Evolutionary conservation across 1,140 invertebrate genomes (phyloP).

Genomic region (Drosophila bifasciata): DNA sequence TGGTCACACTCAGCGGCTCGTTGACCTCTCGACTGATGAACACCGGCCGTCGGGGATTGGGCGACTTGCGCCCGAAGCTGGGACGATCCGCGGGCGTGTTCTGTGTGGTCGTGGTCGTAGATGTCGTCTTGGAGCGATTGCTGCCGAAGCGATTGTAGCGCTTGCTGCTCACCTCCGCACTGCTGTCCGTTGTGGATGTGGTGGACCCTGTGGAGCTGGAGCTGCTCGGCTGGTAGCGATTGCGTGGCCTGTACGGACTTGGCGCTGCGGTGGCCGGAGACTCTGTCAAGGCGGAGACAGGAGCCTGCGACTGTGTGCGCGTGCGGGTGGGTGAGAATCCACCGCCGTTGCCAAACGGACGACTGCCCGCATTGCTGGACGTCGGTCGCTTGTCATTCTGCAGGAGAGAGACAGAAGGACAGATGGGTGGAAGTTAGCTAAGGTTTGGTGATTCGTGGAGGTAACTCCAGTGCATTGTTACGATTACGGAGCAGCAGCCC

Average conservation of each 20-base stretch:
- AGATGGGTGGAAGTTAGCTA: conserved; percentile 7
- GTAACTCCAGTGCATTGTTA: conserved; percentile 21
- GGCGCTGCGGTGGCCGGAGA: conserved; percentile 40
- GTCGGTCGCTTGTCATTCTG: conserved; percentile 68
- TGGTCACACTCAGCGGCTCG: conserved; percentile 61
- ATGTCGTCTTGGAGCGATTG: conserved; percentile 45
- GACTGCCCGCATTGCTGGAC: conserved; percentile 32
- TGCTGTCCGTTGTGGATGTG: conserved; percentile 52
- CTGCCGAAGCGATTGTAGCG: conserved; percentile 74
- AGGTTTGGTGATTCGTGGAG: not conserved
- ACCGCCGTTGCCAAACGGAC: conserved; percentile 72
- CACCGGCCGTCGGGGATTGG: conserved; percentile 68
- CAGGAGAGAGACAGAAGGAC: not conserved
- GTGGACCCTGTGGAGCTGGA: conserved; percentile 32
- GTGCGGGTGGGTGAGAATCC: conserved; percentile 68
- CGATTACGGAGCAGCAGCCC: conserved; percentile 5
- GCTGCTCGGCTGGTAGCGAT: conserved; percentile 67
- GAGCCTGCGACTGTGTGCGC: conserved; percentile 44
- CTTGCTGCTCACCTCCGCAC: conserved; percentile 63
- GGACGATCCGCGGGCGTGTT: conserved; percentile 58
- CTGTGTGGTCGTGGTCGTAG: conserved; percentile 37
- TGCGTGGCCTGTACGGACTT: conserved; percentile 61
- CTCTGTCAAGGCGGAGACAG: conserved; percentile 32
- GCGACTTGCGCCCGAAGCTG: conserved; percentile 60
- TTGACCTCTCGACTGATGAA: conserved; percentile 80